Evolutionary conservation across 2,888 invertebrate genomes (phyloP).

Genomic region (Cryptocheilus praepositus): DNA sequence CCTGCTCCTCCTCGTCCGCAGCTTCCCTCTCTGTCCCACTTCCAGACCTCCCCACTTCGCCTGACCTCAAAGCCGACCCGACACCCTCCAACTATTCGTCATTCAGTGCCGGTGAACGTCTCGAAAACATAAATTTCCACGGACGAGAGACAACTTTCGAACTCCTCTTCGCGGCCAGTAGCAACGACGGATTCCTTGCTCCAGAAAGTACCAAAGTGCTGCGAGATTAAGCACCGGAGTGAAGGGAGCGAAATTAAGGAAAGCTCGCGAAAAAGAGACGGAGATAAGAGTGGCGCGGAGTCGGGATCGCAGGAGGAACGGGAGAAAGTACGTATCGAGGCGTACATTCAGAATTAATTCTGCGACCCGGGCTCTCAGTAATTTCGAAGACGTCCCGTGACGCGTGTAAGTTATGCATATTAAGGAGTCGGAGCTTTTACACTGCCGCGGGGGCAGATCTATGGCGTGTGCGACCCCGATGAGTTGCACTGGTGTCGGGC

Average conservation of each 20-base stretch:
- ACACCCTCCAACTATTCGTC: conserved; percentile 39
- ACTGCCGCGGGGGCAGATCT: no score
- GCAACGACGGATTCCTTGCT: background rate
- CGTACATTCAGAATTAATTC: no score
- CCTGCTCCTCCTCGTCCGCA: conserved; percentile 12
- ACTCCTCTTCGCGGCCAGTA: conserved; percentile 7
- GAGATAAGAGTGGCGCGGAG: no score
- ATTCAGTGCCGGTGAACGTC: conserved; percentile 31
- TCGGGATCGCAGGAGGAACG: no score
- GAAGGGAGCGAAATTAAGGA: conserved; percentile 4
- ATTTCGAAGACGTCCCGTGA: no score
- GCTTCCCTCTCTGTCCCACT: conserved; percentile 15
- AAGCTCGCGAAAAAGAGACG: no score
- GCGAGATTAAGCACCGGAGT: conserved; percentile 4
- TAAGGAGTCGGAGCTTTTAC: no score
- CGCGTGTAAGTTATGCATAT: no score
- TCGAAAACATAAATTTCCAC: conserved; percentile 47
- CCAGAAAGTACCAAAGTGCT: conserved; percentile 3
- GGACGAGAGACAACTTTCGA: conserved; percentile 35
- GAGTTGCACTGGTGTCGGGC: no score
- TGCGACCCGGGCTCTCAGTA: no score
- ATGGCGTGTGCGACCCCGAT: no score
- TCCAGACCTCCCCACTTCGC: background rate
- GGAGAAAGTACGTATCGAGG: no score
- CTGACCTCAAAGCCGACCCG: conserved; percentile 6